phyloP scores from a whole-genome alignment of 1,140 invertebrate genomes.

The Chironomus tepperi region DNA sequence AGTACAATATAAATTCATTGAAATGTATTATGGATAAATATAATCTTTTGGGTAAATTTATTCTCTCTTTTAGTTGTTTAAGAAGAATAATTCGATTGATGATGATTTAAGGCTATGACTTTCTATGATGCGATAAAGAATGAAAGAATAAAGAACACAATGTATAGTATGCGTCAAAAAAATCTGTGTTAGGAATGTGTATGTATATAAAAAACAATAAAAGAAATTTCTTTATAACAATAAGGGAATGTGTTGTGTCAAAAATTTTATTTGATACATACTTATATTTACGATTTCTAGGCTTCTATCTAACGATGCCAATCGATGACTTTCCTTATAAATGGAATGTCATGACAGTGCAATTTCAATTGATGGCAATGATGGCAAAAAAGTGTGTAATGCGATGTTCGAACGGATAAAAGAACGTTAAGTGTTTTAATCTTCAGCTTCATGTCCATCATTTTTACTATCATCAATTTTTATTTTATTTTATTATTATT shows the following conservation, averaged over 20 bases:
- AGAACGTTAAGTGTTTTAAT: constrained; percentile 21
- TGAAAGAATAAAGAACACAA: no score
- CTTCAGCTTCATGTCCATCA: constrained; percentile 16
- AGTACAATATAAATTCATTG: no score
- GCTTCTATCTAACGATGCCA: neutral
- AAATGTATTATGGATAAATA: no score
- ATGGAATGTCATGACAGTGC: constrained; percentile 20
- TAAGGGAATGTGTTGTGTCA: neutral
- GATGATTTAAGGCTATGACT: neutral
- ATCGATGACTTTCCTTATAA: neutral
- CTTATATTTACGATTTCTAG: neutral
- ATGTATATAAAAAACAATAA: neutral
- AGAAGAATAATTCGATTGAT: neutral
- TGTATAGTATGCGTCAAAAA: neutral
- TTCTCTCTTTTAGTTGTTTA: neutral
- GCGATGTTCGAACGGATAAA: neutral
- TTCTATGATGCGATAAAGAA: neutral
- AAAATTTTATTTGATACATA: constrained; percentile 2
- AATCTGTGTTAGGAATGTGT: neutral
- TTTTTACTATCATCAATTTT: neutral
- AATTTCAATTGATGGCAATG: neutral
- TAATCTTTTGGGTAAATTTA: constrained; percentile 18
- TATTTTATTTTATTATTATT: neutral
- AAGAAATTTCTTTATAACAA: no score
- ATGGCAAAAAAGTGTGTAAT: constrained; percentile 19